Evolutionary conservation across 2,113 vertebrate genomes (phyloP), one percentile per base, ranked within the genome.

Genomic region (Corydoras maculifer): DNA sequence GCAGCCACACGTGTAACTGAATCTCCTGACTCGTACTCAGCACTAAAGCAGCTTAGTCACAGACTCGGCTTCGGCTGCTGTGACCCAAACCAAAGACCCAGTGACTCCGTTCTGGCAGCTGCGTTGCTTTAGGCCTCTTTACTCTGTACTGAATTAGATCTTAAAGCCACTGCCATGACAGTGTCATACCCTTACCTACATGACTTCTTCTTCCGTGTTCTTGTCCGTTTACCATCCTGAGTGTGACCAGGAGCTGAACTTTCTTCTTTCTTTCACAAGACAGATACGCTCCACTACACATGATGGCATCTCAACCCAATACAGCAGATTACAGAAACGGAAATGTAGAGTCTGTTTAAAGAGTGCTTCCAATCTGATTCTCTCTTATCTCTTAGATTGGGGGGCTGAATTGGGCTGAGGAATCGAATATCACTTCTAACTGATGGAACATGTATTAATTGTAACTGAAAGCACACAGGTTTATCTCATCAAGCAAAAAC

Each of bases 81-180:
- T 65, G 66, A 66, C 62, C 15, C 50, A 9, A 63, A 62, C 62
- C 43, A 15, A 58, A 18, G 31, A 63, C 35, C 14, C 43, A 31
- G n/a, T 62, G 55, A 61, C 8, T 72, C 69, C 59, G n/a, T 49
- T 74, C 72, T 65, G 70, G 62, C 29, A 65, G 25, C 48, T 55
- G 29, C 53, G 14, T 25, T 9, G 6, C 62, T 35, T 25, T 18
- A 5, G 68, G 18, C 64, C 68, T 9, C 25, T 11, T 35, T 68
- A 62, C 9, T 43, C 66, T 68, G 60, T 72, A 72, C 68, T 60
- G 69, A 61, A 54, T 69, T 54, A 65, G n/a, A 43, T 10, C 51
- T 14, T 48, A 55, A 32, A 54, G n/a, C 60, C 58, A 73, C 9
- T n/a, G 30, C 35, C 29, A 58, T 58, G 49, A 50, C 18, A 65